Conservation (phyloP, 2,888 invertebrate genomes). For the Melanophora roralis region DNA sequence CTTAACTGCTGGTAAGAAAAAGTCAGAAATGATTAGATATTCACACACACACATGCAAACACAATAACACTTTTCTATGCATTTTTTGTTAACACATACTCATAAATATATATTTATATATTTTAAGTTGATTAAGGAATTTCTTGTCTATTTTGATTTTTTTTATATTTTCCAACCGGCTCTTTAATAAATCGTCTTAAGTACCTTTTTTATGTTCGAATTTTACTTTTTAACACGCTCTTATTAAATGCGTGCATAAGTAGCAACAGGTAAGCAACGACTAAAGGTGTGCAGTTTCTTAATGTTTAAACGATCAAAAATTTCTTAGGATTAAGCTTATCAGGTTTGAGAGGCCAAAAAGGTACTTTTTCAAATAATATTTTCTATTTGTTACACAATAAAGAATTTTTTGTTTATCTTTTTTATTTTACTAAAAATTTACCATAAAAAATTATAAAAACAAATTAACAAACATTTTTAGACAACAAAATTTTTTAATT, state of each 20-base stretch:
- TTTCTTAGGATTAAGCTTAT: neutral
- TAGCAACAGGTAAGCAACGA: conserved; percentile 51
- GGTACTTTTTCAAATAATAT: neutral
- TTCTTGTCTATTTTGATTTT: conserved; percentile 5
- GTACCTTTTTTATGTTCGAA: neutral
- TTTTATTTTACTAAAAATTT: too few relatives aligned
- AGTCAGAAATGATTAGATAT: conserved; percentile 17
- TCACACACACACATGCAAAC: neutral
- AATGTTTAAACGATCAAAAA: neutral
- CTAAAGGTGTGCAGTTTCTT: conserved; percentile 40
- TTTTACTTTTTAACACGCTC: neutral
- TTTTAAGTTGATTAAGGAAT: conserved; percentile 41
- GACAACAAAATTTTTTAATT: too few relatives aligned
- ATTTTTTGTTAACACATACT: conserved; percentile 18
- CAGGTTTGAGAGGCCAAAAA: neutral
- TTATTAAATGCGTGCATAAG: conserved; percentile 40
- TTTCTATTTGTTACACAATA: neutral
- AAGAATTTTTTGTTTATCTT: neutral
- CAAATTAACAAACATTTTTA: too few relatives aligned
- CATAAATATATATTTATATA: neutral
- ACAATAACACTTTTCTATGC: conserved; percentile 8
- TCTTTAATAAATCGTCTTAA: conserved; percentile 8
- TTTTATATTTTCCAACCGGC: conserved; percentile 46
- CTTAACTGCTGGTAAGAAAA: conserved; percentile 14
- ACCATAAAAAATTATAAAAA: too few relatives aligned